phyloP scores from a whole-genome alignment of 2,797 vertebrate species.

The Ciconia nigra region DNA sequence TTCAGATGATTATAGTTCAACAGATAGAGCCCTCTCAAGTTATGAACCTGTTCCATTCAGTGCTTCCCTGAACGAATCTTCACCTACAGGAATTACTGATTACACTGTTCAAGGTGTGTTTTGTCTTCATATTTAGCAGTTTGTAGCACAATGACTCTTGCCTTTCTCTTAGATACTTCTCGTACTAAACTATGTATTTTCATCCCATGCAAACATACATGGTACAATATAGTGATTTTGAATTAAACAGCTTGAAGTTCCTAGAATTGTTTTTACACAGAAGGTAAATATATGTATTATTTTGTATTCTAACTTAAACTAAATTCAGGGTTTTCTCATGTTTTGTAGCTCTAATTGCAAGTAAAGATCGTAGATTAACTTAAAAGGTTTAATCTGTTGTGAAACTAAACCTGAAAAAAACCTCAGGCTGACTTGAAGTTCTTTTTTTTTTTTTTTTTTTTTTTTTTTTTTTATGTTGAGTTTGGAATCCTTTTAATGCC shows the following conservation, averaged over 20 bases:
- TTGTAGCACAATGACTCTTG: neutral
- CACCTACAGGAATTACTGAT: slow-evolving; percentile 78
- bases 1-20: slow-evolving; percentile 69
- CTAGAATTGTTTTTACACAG: neutral
- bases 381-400: neutral
- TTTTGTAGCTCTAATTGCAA: neutral
- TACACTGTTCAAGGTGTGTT: slow-evolving; percentile 71
- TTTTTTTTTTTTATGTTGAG: no score
- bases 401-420: neutral
- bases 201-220: neutral
- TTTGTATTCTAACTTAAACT: neutral
- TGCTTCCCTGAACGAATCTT: slow-evolving; percentile 81
- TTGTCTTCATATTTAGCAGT: neutral
- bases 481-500: no score
- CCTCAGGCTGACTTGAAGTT: neutral
- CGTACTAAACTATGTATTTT: neutral
- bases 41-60: slow-evolving; percentile 80
- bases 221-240: neutral
- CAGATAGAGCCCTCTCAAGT: slow-evolving; percentile 47
- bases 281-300: neutral
- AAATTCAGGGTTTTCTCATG: neutral
- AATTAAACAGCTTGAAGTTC: neutral
- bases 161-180: neutral
- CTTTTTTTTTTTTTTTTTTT: no score
- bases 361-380: neutral